Evolutionary conservation across 2,888 invertebrate species (phyloP).

Genomic region (Tribolium freemani): DNA sequence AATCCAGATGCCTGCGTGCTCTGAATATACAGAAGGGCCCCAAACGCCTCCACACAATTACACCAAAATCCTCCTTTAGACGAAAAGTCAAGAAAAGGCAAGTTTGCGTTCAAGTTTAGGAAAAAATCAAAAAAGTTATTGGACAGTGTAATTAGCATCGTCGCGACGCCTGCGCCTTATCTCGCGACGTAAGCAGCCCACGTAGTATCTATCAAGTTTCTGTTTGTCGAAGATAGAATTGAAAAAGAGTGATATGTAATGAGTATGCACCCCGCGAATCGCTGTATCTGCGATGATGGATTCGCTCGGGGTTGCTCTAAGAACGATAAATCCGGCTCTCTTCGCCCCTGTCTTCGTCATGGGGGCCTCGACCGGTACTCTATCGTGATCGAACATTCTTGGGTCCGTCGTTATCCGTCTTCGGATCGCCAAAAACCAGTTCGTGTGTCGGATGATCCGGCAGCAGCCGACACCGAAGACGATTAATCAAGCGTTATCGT

Average conservation of each 20-base stretch:
- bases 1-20: slow-evolving; percentile 25
- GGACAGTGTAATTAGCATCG: slow-evolving; percentile 56
- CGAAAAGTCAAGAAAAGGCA: too few relatives aligned
- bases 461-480: slow-evolving; percentile 61
- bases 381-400: slow-evolving; percentile 63
- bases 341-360: slow-evolving; percentile 53
- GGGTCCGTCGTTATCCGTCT: slow-evolving; percentile 59
- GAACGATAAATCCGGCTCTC: slow-evolving; percentile 57
- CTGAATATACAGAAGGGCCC: not conserved
- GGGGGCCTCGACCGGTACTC: slow-evolving; percentile 48
- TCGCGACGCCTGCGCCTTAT: slow-evolving; percentile 53
- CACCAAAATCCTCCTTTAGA: too few relatives aligned
- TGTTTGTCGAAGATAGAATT: slow-evolving; percentile 32
- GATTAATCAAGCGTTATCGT: slow-evolving; percentile 67
- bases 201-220: slow-evolving; percentile 37
- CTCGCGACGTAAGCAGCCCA: slow-evolving; percentile 10
- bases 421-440: slow-evolving; percentile 65
- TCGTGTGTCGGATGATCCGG: slow-evolving; percentile 63
- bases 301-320: slow-evolving; percentile 45
- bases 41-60: not conserved
- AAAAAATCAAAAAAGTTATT: too few relatives aligned
- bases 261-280: slow-evolving; percentile 58
- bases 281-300: slow-evolving; percentile 47
- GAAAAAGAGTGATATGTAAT: slow-evolving; percentile 55
- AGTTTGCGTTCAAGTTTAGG: too few relatives aligned